Evolutionary conservation across 2,888 invertebrate species (phyloP).

Genomic region (Acanthosepion lycidas): DNA sequence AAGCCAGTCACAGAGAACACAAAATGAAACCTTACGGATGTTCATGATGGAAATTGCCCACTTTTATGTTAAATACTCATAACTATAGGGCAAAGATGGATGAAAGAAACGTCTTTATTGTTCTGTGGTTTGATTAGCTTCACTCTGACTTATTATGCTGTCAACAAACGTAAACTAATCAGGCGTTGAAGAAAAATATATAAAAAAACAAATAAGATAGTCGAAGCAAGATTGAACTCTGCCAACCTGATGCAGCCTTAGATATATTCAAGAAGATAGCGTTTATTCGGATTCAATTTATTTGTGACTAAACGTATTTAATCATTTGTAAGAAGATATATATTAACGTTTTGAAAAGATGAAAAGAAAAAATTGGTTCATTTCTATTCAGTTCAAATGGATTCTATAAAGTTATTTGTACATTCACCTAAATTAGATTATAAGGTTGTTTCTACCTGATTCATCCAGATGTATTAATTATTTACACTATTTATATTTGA

Average conservation of each 20-base stretch:
- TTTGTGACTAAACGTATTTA: neutral
- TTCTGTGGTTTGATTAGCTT: neutral
- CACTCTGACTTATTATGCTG: neutral
- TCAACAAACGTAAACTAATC: conserved; percentile 4
- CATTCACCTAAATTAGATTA: neutral
- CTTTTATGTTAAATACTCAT: neutral
- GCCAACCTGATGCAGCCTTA: neutral
- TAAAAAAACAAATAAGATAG: neutral
- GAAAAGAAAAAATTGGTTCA: neutral
- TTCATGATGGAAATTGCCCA: neutral
- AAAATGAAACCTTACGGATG: neutral
- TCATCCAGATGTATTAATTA: too few relatives aligned
- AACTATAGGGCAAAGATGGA: neutral
- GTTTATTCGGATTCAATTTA: conserved; percentile 33
- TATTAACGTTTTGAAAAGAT: neutral
- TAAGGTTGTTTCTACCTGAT: neutral
- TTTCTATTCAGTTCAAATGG: neutral
- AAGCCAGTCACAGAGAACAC: neutral
- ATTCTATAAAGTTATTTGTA: neutral
- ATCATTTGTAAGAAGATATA: neutral
- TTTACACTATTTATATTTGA: too few relatives aligned
- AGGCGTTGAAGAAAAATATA: neutral
- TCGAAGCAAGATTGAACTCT: neutral
- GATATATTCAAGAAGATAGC: neutral
- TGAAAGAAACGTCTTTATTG: neutral